Evolutionary conservation across 1,140 invertebrate genomes (phyloP).

Genomic region (Thereuonema tuberculata): DNA sequence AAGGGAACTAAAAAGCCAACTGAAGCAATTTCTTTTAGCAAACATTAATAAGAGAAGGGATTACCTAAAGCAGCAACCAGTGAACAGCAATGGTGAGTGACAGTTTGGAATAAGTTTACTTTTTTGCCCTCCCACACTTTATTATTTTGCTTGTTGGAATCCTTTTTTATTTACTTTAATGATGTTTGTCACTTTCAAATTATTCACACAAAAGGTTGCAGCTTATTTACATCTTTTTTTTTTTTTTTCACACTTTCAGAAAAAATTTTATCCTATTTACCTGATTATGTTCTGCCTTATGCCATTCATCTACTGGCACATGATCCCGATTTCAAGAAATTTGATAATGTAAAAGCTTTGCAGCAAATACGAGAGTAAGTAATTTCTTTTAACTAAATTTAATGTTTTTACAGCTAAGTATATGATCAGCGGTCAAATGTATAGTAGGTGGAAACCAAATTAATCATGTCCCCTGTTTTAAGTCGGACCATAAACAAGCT

Average conservation of each 20-base stretch:
- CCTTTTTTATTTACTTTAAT: too few relatives aligned
- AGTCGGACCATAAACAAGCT: too few relatives aligned
- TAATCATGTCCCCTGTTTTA: too few relatives aligned
- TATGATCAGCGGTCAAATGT: too few relatives aligned
- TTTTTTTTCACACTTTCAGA: slow-evolving; percentile 17
- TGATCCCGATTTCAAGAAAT: slow-evolving; percentile 63
- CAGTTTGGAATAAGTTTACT: neutral
- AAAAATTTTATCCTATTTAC: slow-evolving; percentile 35
- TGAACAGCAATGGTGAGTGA: slow-evolving; percentile 1
- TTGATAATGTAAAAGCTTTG: slow-evolving; percentile 57
- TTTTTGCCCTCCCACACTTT: too few relatives aligned
- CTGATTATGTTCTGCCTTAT: slow-evolving; percentile 93
- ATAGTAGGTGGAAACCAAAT: too few relatives aligned
- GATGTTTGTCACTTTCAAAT: too few relatives aligned
- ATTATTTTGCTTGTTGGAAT: too few relatives aligned
- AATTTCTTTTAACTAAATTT: too few relatives aligned
- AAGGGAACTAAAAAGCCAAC: slow-evolving; percentile 47
- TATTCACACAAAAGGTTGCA: too few relatives aligned
- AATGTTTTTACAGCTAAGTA: too few relatives aligned
- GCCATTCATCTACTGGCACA: slow-evolving; percentile 85
- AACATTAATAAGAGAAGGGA: slow-evolving; percentile 82
- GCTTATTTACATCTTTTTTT: too few relatives aligned
- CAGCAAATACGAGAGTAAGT: slow-evolving; percentile 39
- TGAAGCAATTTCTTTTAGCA: slow-evolving; percentile 60
- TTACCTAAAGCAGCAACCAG: slow-evolving; percentile 51